Evolutionary conservation across 2,797 vertebrate genomes (phyloP), one percentile per base, ranked within the genome.

Genomic region (Fratercula arctica): DNA sequence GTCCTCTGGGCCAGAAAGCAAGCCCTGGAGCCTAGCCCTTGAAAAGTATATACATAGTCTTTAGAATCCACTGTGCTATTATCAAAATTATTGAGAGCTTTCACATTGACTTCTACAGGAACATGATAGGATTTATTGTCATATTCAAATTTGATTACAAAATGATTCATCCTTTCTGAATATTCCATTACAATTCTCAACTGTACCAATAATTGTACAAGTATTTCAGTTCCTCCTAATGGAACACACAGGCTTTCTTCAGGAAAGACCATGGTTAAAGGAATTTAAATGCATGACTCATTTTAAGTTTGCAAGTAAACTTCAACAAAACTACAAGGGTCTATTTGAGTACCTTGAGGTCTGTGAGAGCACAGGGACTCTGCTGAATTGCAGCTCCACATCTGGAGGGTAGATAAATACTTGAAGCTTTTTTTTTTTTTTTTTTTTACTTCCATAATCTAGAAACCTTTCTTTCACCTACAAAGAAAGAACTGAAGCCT

Each of bases 11-110:
- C 1, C 21, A 74, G n/a, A 74, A 84, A 59, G 26, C 4, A 87
- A 81, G 20, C 13, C 48, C 50, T 39, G 26, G 23, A 25, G 23
- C 7, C 15, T 43, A 89, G 43, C 24, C 23, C 13, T 75, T 51
- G 4, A 31, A 56, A 53, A 24, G 12, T 10, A 23, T 5, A 23
- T 45, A 19, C 2, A 41, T 0, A 35, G 16, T 2, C 16, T n/a
- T 75, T 16, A 25, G 35, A 53, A 50, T 51, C 5, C 37, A 60
- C 43, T 26, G 17, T 53, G 29, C 20, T 57, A 23, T 19, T n/a
- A 16, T 10, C 10, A 85, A 70, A 89, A 66, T 19, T 16, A 53
- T 8, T 19, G 59, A 76, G 10, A 68, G 20, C 8, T 69, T 75
- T 33, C 16, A 14, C 3, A 4, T 2, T 9, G 4, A 53, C 4